phyloP scores from a whole-genome alignment of 37 sponge, comb jelly and placozoan species.

The Petrosia ficiformis region DNA sequence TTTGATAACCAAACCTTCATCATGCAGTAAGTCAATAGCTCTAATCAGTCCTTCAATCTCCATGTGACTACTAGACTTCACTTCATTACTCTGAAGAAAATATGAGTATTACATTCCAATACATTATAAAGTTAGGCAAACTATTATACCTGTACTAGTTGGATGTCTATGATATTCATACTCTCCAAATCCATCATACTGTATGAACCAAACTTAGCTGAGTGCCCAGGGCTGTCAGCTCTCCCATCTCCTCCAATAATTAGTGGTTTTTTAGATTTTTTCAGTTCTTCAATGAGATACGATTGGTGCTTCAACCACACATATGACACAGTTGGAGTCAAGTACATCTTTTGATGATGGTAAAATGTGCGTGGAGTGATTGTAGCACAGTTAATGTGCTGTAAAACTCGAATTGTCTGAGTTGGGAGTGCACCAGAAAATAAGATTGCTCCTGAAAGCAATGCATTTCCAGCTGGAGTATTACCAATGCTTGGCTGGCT shows the following conservation, averaged over 20 bases:
- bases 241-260: conserved; percentile 29
- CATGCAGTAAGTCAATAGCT: neutral
- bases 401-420: neutral
- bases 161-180: conserved; percentile 15
- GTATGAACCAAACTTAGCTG: conserved; percentile 48
- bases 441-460: conserved; percentile 34
- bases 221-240: conserved; percentile 51
- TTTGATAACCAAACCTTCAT: neutral
- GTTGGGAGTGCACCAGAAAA: conserved; percentile 11
- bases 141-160: conserved; percentile 36
- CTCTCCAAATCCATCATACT: conserved; percentile 17
- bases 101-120: neutral
- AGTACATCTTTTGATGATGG: neutral
- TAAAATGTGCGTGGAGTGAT: neutral
- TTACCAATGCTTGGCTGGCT: conserved; percentile 34
- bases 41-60: conserved; percentile 3
- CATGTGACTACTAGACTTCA: conserved; percentile 15
- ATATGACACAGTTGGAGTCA: neutral
- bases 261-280: neutral
- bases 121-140: neutral
- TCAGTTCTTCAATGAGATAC: neutral
- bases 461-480: conserved; percentile 33
- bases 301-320: neutral
- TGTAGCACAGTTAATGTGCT: neutral
- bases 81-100: conserved; percentile 43